phyloP scores from a whole-genome alignment of 2,888 invertebrate genomes.

The Xanthia togata region DNA sequence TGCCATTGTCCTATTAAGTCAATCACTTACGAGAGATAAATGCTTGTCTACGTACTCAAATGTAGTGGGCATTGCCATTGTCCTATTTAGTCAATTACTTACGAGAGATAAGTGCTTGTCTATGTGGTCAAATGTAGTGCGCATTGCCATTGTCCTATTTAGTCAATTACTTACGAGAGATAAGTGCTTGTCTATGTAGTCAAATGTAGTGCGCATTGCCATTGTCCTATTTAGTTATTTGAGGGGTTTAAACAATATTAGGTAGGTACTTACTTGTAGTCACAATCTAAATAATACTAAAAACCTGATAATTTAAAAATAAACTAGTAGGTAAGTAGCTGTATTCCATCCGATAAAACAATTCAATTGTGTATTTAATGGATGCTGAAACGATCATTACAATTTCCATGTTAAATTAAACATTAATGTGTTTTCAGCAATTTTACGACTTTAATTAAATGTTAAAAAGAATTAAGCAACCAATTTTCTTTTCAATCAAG shows the following conservation, averaged over 20 bases:
- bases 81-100: slow-evolving; percentile 21
- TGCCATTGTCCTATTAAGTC: slow-evolving; percentile 24
- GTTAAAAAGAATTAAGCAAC: slow-evolving; percentile 12
- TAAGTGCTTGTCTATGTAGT: slow-evolving; percentile 6
- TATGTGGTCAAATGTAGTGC: slow-evolving; percentile 16
- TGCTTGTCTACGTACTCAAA: slow-evolving; percentile 11
- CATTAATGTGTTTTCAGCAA: not conserved
- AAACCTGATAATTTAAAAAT: not conserved
- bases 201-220: slow-evolving; percentile 27
- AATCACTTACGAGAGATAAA: too few species aligned
- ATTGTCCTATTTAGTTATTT: slow-evolving; percentile 15
- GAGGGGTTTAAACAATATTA: slow-evolving; percentile 2
- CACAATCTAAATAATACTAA: not conserved
- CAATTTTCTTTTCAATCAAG: slow-evolving; percentile 24
- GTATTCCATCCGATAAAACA: slow-evolving; percentile 1
- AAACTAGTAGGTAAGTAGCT: not conserved
- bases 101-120: slow-evolving; percentile 13
- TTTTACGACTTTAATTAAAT: slow-evolving; percentile 25
- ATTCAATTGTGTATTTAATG: slow-evolving; percentile 8
- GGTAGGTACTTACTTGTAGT: not conserved
- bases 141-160: slow-evolving; percentile 29
- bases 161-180: not conserved
- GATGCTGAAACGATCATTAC: slow-evolving; percentile 5
- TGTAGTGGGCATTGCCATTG: slow-evolving; percentile 24
- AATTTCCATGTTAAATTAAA: slow-evolving; percentile 24